Base-by-base conservation (phyloP, 1,140 invertebrate species). In the Gryllus bimaculatus region DNA sequence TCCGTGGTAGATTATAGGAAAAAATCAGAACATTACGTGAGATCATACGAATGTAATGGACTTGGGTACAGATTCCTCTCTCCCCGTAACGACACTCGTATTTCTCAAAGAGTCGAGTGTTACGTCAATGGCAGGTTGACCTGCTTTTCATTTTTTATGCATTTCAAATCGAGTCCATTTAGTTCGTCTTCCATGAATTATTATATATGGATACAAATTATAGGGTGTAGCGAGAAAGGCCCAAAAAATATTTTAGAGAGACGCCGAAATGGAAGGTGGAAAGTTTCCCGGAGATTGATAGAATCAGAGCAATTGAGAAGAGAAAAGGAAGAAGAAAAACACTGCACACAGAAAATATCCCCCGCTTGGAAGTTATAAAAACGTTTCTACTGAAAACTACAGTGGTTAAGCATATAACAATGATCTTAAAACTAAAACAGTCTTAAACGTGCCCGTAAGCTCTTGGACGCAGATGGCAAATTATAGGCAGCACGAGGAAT, bases 351-450 rank as follows among this genome's bases (percentile, higher is more conserved):
- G 54, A 66, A 66, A 66, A 66, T 66, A 66, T 66, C 54, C 54
- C 1, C 18, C 18, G 54, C 54, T 66, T 66, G 54, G 54, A 66
- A 66, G 54, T 66, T 66, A 66, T 66, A 66, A 66, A 66, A 66
- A 66, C 54, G 54, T 66, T 66, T 18, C 54, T 66, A 66, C 54
- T 66, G 54, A 66, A 66, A 66, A 66, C 54, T 66, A 66, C 54
- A 66, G 54, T 66, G 54, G 54, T 66, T 66, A 66, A 66, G 54
- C 54, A 66, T 66, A 18, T 18, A 66, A 66, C 54, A 66, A 66
- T 66, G 54, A 66, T 66, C 54, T 66, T 66, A 66, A 66, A 66
- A 66, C 54, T 66, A 66, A 66, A 66, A 66, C 54, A 66, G 54
- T 66, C 54, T 66, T 66, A 66, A 66, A 66, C 54, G 54, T 66